Conservation (phyloP, 30 jellyfish, hydroid and myxozoan species). For the Pelagia noctiluca region DNA sequence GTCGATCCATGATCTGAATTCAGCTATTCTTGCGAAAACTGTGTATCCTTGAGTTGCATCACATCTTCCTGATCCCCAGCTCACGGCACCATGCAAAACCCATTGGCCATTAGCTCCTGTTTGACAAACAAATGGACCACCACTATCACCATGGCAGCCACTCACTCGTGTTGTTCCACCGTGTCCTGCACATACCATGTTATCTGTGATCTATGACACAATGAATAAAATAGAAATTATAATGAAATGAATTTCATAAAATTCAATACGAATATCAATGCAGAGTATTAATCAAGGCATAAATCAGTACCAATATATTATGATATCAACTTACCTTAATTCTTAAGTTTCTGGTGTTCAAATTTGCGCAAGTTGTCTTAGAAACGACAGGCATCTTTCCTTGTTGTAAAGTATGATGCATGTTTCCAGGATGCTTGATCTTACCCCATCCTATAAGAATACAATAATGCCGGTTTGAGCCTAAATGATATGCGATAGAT, state of each 20-base stretch:
- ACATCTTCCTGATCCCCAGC: no score
- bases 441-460: conserved; percentile 85
- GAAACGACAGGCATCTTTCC: conserved; percentile 77
- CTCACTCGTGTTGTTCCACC: conserved; percentile 34
- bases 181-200: conserved; percentile 76
- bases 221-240: no score
- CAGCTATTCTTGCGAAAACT: no score
- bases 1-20: no score
- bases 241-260: no score
- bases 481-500: neutral
- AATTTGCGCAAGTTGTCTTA: conserved; percentile 35
- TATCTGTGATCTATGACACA: no score
- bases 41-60: no score
- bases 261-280: no score
- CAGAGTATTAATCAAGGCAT: no score
- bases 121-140: conserved; percentile 82
- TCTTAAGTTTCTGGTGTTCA: conserved; percentile 51
- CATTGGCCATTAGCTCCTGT: conserved; percentile 24
- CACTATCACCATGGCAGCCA: conserved; percentile 88
- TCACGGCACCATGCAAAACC: no score
- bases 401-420: conserved; percentile 78
- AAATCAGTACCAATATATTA: no score
- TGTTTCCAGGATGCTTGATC: conserved; percentile 70
- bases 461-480: neutral
- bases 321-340: conserved; percentile 9